A percentile compares a stretch with the other conserved stretches of the same genome.
Evolutionary conservation across 2,888 invertebrate genomes (phyloP).

Genomic region (Shargacucullia verbasci): DNA sequence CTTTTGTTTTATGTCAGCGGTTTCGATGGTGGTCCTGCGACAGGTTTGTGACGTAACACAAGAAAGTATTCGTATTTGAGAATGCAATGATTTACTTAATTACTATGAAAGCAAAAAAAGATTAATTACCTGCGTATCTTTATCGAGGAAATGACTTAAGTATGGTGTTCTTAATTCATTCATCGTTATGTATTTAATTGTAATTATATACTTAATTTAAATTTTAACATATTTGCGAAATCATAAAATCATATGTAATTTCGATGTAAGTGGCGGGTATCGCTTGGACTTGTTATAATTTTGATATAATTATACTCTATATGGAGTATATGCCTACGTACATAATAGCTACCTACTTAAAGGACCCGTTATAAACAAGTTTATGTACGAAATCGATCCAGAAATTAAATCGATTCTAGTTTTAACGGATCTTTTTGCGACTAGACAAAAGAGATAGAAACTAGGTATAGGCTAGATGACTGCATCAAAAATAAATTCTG

Average conservation of each 20-base stretch:
- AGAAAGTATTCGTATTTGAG: slow-evolving; percentile 63
- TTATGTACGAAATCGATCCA: too few species aligned
- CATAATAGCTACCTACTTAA: too few species aligned
- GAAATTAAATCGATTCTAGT: too few species aligned
- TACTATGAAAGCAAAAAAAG: slow-evolving; percentile 47
- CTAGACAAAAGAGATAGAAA: too few species aligned
- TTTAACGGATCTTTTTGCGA: too few species aligned
- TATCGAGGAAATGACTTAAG: slow-evolving; percentile 53
- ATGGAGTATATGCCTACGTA: background rate
- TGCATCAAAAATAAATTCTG: too few species aligned
- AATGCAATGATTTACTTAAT: slow-evolving; percentile 66
- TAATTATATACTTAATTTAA: slow-evolving; percentile 48
- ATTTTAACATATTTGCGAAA: slow-evolving; percentile 33
- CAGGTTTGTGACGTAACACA: slow-evolving; percentile 60
- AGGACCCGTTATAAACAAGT: too few species aligned
- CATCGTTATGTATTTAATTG: slow-evolving; percentile 44
- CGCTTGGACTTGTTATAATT: slow-evolving; percentile 40
- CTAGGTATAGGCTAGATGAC: too few species aligned
- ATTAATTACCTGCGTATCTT: slow-evolving; percentile 31
- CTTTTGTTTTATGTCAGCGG: slow-evolving; percentile 23
- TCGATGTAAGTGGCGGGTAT: slow-evolving; percentile 36
- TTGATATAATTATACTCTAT: slow-evolving; percentile 26
- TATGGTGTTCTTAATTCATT: slow-evolving; percentile 42
- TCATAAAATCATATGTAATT: slow-evolving; percentile 49
- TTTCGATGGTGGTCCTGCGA: slow-evolving; percentile 65